Base-by-base conservation (phyloP, 2,888 invertebrate species). In the Acanthococcus lagerstroemiae region DNA sequence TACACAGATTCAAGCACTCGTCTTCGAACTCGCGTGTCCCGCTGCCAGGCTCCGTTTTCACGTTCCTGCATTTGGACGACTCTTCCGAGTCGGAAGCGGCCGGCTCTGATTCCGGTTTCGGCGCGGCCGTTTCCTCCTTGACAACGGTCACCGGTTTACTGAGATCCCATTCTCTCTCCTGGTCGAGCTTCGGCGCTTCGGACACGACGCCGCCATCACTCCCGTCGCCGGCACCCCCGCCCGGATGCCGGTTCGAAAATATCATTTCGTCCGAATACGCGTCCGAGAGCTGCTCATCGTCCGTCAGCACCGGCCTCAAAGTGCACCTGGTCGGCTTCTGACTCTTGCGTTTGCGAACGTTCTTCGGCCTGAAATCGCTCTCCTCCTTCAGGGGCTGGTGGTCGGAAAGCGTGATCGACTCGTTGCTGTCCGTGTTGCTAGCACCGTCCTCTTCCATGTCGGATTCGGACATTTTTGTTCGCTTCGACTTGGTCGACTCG, bases 281-380 rank as follows among this genome's bases (percentile, higher is more conserved):
- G 25, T 66, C 66, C 2, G 57, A 50, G 12, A 67, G 50, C 54
- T 66, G 66, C n/a, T 69, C 69, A 46, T 69, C 69, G 58, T 66
- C 69, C 55, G 25, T 65, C 37, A 37, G 58, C 46, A 21, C 60
- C 52, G 15, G 67, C 52, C 45, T 58, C 65, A 66, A 12, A 4
- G 68, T 72, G 72, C 50, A 73, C 70, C 88, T 82, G 1, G 87
- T 90, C 0, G 93, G 93, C 75, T 93, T 92, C 72, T 89, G 85
- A 72, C 86, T 91, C 78, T 94, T 94, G 26, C 93, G 81, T 76
- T 94, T 94, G 65, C 91, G 80, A 73, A 87, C 87, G 73, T 82
- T 84, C n/a, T 85, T 82, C 72, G 83, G 82, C 26, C 80, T 79
- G 69, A 78, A 73, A 73, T 68, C 75, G 72, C 80, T 80, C 70